Base-by-base conservation (phyloP, 2,888 invertebrate species). In the Pelosia muscerda region DNA sequence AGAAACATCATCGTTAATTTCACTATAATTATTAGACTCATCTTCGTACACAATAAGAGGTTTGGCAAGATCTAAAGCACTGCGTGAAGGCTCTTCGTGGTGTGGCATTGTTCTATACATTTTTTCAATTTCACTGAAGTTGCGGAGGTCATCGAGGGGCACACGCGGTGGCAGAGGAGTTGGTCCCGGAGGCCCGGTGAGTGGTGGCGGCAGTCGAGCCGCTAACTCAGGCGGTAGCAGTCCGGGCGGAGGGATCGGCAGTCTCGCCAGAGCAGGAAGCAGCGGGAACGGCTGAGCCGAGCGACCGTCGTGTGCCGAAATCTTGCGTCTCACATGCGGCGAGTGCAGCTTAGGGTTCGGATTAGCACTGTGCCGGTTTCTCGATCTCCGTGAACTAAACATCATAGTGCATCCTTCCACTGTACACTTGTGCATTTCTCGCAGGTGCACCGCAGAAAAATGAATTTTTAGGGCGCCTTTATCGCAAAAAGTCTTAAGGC, bases 351-450 rank as follows among this genome's bases (percentile, higher is more conserved):
- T 99, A 0, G 99, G 99, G 91, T 99, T 99, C 1, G 99, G 99
- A 91, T 99, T 99, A 65, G 99, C 99, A 92, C 98, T 98, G 94
- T 99, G 99, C 31, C 99, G 96, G 88, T 99, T 99, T 66, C 99
- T 96, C 75, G 98, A 98, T 69, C 99, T 96, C 68, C 99, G 96
- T 71, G 99, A 99, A 93, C 98, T 99, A 93, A 99, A 99, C 97
- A 99, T 98, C 98, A 99, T 99, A 84, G 98, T 99, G 94, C 99
- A 99, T 54, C 99, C 99, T 87, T 98, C 98, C 61, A 99, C 99
- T 22, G 99, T 99, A 93, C 99, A 99, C 95, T 98, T 98, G 95
- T 99, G 99, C 99, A 99, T 99, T 95, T 99, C 99, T 65, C 99
- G 97, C 82, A 99, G 94, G 90, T 99, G 99, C 73, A 99, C 99